Evolutionary conservation across 1,140 invertebrate genomes (phyloP).

Genomic region (Brachionus calyciflorus): DNA sequence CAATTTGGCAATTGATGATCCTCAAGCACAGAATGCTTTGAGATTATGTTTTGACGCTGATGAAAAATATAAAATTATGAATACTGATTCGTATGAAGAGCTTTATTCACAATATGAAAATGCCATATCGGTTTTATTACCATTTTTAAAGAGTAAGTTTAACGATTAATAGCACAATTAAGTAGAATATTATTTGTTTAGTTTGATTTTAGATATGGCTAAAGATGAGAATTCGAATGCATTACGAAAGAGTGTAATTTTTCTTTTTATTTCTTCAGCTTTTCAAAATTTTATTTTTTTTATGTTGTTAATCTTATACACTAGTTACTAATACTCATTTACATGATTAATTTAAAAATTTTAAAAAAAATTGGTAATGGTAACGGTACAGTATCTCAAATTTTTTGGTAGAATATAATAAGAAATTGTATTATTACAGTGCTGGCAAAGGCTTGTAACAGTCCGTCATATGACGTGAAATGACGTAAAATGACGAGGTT

Average conservation of each 20-base stretch:
- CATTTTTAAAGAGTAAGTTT: slow-evolving; percentile 34
- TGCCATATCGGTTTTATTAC: slow-evolving; percentile 21
- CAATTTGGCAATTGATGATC: slow-evolving; percentile 16
- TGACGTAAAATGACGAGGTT: too few species aligned
- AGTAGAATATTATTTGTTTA: not conserved
- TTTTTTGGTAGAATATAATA: too few species aligned
- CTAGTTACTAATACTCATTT: too few species aligned
- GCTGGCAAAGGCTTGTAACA: too few species aligned
- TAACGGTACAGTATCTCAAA: too few species aligned
- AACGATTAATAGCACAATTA: not conserved
- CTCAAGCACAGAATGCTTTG: slow-evolving; percentile 21
- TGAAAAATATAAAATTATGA: slow-evolving; percentile 6
- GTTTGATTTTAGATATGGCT: slow-evolving; percentile 17
- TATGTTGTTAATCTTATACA: too few species aligned
- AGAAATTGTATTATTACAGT: too few species aligned
- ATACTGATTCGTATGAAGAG: not conserved
- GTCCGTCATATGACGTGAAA: too few species aligned
- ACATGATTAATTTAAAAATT: too few species aligned
- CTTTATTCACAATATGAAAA: slow-evolving; percentile 36
- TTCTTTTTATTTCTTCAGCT: not conserved
- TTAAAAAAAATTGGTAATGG: too few species aligned
- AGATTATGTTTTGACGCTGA: slow-evolving; percentile 29
- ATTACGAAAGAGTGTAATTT: not conserved
- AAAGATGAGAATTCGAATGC: slow-evolving; percentile 37
- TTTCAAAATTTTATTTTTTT: not conserved